Base-by-base conservation (phyloP, 2,113 vertebrate species). In the Platichthys flesus region DNA sequence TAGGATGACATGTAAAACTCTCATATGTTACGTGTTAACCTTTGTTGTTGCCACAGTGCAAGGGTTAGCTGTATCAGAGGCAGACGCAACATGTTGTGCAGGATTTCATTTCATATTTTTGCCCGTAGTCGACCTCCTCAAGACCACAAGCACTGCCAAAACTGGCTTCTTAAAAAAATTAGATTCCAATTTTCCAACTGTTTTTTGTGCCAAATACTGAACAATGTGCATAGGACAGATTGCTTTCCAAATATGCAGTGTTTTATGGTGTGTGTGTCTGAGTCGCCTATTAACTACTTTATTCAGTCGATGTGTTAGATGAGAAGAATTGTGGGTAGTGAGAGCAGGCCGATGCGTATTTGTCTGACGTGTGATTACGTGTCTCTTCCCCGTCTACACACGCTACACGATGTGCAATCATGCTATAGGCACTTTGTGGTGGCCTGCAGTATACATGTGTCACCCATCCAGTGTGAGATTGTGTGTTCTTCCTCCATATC, bases 151-250 rank as follows among this genome's bases (percentile, higher is more conserved):
- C 90, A 91, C 85, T 89, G 85, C 88, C 89, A 87, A 83, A 31
- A 76, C 74, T 67, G 85, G 85, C 89, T 86, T 85, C 71, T 82
- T 70, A 57, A 64, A 55, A 69, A 26, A 40, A 21, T 35, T 62
- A 59, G 18, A 69, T 52, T 81, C 40, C 72, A 72, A 80, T 76
- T 64, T 84, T 58, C 51, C 84, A 49, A 71, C 67, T 60, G 40
- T 73, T 78, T 74, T 74, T 49, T 79, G 84, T 91, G 90, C 89
- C 89, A 90, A 92, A 89, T 82, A 89, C 77, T 21, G 16, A 88
- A 87, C 72, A 78, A 79, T 82, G 73, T 82, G 62, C 77, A 60
- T 80, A 42, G 47, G 74, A 81, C 71, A 65, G 87, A 58, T 74
- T 76, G 73, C 83, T 82, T 84, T 78, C 84, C 74, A 83, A 79